Evolutionary conservation across 2,888 invertebrate species (phyloP), one percentile per base, ranked within the genome.

Genomic region (Apodemia mormo): DNA sequence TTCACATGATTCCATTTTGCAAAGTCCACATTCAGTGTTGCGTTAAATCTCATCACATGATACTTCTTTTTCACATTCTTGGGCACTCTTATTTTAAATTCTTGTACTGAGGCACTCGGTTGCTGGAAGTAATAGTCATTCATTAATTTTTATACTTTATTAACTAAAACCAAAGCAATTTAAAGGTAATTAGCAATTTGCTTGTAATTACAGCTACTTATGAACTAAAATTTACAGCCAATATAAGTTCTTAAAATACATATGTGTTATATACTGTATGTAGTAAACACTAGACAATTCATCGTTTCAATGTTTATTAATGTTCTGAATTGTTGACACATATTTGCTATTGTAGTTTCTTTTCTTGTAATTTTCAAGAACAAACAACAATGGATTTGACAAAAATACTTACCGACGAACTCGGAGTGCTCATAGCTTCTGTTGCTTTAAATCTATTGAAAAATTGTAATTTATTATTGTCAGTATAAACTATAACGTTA

Each of bases 41-140:
- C 96, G 88, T 98, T 98, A 80, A 97, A 98, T 69, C 97, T 92
- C 98, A 98, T 98, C 0, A 98, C 97, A 91, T 97, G 97, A 85
- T 97, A 96, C 76, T 96, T 96, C 84, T 97, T 97, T 75, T 96
- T 96, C 5, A 94, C 94, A 91, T 95, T 96, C 93, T 97, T 97
- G 33, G 97, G 97, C 29, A 97, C 97, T 77, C 97, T 91, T 76
- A 97, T 97, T 75, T 95, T 96, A 81, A 96, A 97, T 86, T 97
- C 97, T 82, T 97, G 96, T 2, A 96, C 95, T 3, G 94, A 87
- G 0, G 94, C 82, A 40, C 85, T 71, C 45, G 79, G 72, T 74
- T 81, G 68, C 73, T 74, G 54, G n/a, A 70, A 69, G 29, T 33
- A 9, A 12, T 12, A n/a, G 12, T 45, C 6, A 33, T 49, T 45